These are phyloP conservation scores for Notolepis coatsorum DNA, from an alignment of 2,797 vertebrate species.

Conservation along the genomic window DNA sequence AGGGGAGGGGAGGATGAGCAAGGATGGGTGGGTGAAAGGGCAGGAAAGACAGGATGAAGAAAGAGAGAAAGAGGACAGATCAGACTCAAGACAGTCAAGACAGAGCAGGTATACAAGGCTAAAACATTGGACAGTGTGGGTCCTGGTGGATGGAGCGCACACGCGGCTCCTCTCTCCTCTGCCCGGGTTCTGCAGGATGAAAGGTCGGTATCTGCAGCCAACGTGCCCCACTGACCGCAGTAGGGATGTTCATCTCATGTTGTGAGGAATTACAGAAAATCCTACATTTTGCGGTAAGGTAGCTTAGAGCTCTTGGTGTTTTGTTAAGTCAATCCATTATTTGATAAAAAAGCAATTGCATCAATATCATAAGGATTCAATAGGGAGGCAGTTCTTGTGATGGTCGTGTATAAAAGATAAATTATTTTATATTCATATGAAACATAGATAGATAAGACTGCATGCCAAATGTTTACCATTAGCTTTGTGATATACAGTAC, in stretches of 20 bases:
- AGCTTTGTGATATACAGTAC: no score
- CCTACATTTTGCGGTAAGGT: neutral
- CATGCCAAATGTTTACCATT: no score
- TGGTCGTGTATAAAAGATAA: neutral
- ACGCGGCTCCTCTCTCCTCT: neutral
- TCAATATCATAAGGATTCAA: neutral
- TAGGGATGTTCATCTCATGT: neutral
- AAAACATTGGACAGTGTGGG: conserved; percentile 25
- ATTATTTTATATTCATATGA: conserved; percentile 35
- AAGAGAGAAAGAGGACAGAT: conserved; percentile 77
- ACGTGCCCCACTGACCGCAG: neutral
- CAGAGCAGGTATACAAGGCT: conserved; percentile 48
- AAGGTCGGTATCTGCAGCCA: no score
- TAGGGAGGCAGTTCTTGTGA: neutral
- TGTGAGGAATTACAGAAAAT: neutral
- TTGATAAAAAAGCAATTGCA: neutral
- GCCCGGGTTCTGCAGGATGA: no score
- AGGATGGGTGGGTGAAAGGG: conserved; percentile 55
- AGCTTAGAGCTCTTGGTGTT: neutral
- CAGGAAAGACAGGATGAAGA: conserved; percentile 79
- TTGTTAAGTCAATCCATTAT: neutral
- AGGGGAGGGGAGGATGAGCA: conserved; percentile 46
- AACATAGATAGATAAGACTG: conserved; percentile 44
- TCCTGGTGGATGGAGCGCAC: conserved; percentile 29
- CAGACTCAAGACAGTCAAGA: conserved; percentile 73